phyloP scores from a whole-genome alignment of 2,113 vertebrate species.

The Oceanites oceanicus region DNA sequence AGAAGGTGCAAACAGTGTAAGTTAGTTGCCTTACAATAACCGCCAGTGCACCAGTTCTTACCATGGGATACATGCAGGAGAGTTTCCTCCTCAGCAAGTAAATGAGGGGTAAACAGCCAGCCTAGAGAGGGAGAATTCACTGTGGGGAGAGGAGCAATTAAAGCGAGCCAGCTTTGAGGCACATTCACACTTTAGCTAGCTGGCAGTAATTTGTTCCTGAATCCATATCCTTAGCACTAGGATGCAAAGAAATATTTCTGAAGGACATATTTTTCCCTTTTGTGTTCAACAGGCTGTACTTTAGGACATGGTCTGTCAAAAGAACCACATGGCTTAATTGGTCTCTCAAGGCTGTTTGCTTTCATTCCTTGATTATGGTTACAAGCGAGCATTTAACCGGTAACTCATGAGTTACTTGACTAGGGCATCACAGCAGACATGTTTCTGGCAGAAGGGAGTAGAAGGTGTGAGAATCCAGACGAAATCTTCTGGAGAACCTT shows the following conservation, averaged over 20 bases:
- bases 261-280: neutral
- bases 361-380: neutral
- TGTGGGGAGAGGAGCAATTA: neutral
- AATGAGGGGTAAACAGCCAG: neutral
- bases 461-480: neutral
- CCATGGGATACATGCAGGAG: rapidly evolving
- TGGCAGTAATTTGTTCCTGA: neutral
- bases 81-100: neutral
- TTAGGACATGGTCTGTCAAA: neutral
- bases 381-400: neutral
- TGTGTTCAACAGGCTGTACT: neutral
- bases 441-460: neutral
- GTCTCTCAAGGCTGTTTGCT: neutral
- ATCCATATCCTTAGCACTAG: neutral
- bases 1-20: neutral
- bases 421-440: neutral
- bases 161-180: neutral
- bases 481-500: neutral
- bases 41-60: neutral
- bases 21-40: neutral
- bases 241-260: neutral
- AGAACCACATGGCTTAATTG: neutral
- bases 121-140: neutral
- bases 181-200: neutral
- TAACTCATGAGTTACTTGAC: neutral